Evolutionary conservation across 2,888 invertebrate genomes (phyloP).

Genomic region (Adelognathus sp.): DNA sequence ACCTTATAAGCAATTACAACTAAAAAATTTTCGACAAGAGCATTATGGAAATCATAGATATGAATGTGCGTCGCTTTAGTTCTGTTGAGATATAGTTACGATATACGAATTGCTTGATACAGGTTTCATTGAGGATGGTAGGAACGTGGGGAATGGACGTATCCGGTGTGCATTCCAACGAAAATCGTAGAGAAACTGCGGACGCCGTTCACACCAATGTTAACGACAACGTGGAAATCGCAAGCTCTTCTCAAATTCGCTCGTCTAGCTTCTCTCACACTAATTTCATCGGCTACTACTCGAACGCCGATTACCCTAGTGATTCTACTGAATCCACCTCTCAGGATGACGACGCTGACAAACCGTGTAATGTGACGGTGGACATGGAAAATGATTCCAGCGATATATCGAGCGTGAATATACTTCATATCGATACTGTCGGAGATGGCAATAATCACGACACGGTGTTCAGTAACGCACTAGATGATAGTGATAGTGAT

Average conservation of each 20-base stretch:
- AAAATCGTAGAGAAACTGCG: background rate
- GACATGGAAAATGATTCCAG: background rate
- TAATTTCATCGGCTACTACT: background rate
- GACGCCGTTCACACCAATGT: background rate
- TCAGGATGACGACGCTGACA: background rate
- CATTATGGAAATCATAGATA: background rate
- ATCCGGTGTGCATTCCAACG: background rate
- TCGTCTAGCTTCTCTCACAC: background rate
- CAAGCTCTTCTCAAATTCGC: background rate
- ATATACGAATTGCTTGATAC: background rate
- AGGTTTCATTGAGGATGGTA: background rate
- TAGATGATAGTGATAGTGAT: slow-evolving; percentile 10
- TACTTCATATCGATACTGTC: background rate
- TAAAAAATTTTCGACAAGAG: background rate
- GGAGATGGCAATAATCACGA: background rate
- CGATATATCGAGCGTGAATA: background rate
- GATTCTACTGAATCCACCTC: background rate
- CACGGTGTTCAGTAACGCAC: background rate
- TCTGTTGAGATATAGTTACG: background rate
- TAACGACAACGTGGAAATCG: background rate
- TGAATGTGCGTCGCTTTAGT: background rate
- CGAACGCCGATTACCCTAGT: background rate
- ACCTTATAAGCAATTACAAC: background rate
- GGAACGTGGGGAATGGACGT: background rate
- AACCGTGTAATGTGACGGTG: background rate